Conservation (phyloP, 1,140 invertebrate species). For the Drosophila kohkoa region DNA sequence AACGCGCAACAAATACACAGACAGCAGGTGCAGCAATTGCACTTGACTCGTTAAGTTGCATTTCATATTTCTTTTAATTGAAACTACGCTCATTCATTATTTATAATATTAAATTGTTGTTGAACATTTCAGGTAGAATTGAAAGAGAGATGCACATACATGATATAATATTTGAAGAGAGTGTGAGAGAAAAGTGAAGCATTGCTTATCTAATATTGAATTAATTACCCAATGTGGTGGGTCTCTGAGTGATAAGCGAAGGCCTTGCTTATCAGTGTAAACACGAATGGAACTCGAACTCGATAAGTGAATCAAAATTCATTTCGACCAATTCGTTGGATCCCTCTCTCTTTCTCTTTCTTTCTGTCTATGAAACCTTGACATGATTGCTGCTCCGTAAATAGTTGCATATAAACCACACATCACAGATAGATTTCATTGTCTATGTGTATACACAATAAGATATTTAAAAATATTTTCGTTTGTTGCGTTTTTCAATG, state of each 20-base stretch:
- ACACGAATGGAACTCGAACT: constrained; percentile 10
- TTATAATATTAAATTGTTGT: constrained; percentile 21
- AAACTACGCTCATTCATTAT: constrained; percentile 3
- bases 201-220: constrained; percentile 31
- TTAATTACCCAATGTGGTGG: constrained; percentile 27
- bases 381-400: constrained; percentile 36
- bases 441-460: constrained; percentile 18
- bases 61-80: neutral
- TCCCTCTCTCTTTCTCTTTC: neutral
- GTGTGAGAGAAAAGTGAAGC: neutral
- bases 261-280: constrained; percentile 35
- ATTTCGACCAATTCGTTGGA: constrained; percentile 10
- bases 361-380: constrained; percentile 30
- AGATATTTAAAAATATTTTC: constrained; percentile 9
- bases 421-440: constrained; percentile 29
- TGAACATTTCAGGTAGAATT: neutral
- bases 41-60: constrained; percentile 22
- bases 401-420: neutral
- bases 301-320: constrained; percentile 22
- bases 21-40: constrained; percentile 22
- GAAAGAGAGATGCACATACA: neutral
- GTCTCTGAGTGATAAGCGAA: constrained; percentile 29
- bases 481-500: constrained; percentile 29
- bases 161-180: neutral
- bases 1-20: neutral